Conservation (phyloP, 2,888 invertebrate genomes). For the Heliconius sara region DNA sequence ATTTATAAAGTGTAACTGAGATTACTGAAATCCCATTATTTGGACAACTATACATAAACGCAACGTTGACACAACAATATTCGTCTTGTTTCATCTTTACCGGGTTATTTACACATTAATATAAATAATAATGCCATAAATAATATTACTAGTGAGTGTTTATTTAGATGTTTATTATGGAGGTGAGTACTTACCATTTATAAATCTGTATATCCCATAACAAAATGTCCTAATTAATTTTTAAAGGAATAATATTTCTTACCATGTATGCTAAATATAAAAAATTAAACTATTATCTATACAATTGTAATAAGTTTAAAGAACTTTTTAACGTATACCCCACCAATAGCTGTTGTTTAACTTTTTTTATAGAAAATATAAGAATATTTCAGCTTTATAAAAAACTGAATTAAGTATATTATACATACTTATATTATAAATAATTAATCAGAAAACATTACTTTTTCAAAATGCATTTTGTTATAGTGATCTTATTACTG, state of each 20-base stretch:
- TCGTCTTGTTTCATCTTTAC: conserved; percentile 11
- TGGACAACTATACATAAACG: conserved; percentile 2
- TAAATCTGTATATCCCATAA: conserved; percentile 21
- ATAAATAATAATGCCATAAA: conserved; percentile 7
- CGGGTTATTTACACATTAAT: conserved; percentile 17
- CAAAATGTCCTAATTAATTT: not conserved
- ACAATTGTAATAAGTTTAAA: not conserved
- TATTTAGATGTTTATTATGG: not conserved
- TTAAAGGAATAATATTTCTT: not conserved
- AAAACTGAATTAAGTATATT: not conserved
- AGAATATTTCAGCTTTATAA: not conserved
- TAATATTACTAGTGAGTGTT: conserved; percentile 34
- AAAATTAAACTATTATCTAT: not conserved
- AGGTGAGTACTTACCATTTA: conserved; percentile 47
- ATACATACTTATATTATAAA: not conserved
- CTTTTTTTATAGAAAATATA: not conserved
- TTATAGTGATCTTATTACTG: conserved; percentile 28
- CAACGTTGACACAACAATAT: not conserved
- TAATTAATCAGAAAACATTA: not conserved
- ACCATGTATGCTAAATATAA: not conserved
- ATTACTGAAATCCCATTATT: not conserved
- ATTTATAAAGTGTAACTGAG: not conserved
- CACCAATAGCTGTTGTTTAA: not conserved
- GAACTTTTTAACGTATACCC: not conserved
- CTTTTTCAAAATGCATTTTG: not conserved